Percentiles rank a stretch among this genome's conserved stretches.
Evolutionary conservation across 2,113 vertebrate species (phyloP).

Genomic region (Zeus faber): DNA sequence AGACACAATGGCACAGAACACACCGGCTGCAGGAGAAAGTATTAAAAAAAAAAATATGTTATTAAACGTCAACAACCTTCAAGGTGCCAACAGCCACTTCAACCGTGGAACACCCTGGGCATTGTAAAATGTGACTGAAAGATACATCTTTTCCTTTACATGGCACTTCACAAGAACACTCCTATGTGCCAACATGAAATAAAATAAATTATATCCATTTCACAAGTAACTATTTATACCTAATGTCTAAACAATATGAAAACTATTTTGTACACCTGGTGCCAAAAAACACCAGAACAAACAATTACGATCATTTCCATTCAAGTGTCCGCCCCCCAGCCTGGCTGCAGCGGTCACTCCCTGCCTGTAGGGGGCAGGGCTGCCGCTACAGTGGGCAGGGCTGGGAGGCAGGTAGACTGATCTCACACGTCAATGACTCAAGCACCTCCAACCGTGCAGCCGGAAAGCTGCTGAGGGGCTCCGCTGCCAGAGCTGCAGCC

Average conservation of each 20-base stretch:
- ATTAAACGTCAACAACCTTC: neutral
- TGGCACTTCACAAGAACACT: too few relatives aligned
- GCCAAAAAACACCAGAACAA: too few relatives aligned
- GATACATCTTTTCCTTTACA: too few relatives aligned
- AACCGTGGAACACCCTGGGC: too few relatives aligned
- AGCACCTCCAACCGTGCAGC: slow-evolving; percentile 93
- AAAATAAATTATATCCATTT: too few relatives aligned
- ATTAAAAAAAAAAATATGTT: neutral
- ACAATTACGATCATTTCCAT: too few relatives aligned
- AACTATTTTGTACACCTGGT: too few relatives aligned
- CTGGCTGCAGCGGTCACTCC: slow-evolving; percentile 39
- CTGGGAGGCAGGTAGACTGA: slow-evolving; percentile 84
- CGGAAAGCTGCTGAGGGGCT: slow-evolving; percentile 82
- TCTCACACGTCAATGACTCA: slow-evolving; percentile 98
- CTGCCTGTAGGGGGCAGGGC: slow-evolving; percentile 24
- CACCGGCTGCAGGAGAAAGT: slow-evolving; percentile 81
- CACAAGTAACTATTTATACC: too few relatives aligned
- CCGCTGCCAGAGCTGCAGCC: slow-evolving; percentile 71
- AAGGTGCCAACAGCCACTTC: too few relatives aligned
- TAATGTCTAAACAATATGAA: too few relatives aligned
- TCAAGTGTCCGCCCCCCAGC: slow-evolving; percentile 56
- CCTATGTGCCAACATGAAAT: too few relatives aligned
- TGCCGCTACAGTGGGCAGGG: slow-evolving; percentile 53
- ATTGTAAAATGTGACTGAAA: too few relatives aligned
- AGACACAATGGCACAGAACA: slow-evolving; percentile 97